phyloP scores from a whole-genome alignment of 1,140 invertebrate genomes.

The Atta cephalotes region DNA sequence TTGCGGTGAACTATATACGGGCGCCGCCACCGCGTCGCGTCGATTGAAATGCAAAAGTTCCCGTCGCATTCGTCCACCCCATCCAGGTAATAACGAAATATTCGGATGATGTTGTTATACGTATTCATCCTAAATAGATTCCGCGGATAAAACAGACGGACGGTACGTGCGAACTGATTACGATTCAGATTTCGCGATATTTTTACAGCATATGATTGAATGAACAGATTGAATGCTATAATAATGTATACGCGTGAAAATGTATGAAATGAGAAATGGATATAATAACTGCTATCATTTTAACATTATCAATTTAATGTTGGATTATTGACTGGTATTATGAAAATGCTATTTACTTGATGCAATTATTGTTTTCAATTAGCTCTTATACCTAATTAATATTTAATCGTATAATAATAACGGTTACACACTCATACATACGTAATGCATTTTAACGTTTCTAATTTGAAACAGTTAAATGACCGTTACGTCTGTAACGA shows the following conservation, averaged over 20 bases:
- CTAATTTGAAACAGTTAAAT: slow-evolving; percentile 22
- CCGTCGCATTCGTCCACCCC: slow-evolving; percentile 13
- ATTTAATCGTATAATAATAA: slow-evolving; percentile 29
- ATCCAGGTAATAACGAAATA: slow-evolving; percentile 43
- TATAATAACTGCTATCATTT: slow-evolving; percentile 43
- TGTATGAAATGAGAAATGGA: slow-evolving; percentile 10
- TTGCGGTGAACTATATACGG: background rate
- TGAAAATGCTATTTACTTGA: slow-evolving; percentile 21
- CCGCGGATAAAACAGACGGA: slow-evolving; percentile 7
- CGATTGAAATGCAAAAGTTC: slow-evolving; percentile 41
- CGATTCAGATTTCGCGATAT: background rate
- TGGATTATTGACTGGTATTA: slow-evolving; percentile 32
- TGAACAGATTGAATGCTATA: slow-evolving; percentile 13
- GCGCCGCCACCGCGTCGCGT: background rate
- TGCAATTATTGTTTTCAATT: slow-evolving; percentile 42
- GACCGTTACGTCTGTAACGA: background rate
- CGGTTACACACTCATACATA: background rate
- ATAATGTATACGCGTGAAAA: background rate
- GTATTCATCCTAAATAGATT: slow-evolving; percentile 39
- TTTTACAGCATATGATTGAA: slow-evolving; percentile 6
- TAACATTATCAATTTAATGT: slow-evolving; percentile 29
- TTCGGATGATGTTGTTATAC: slow-evolving; percentile 27
- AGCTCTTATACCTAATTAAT: slow-evolving; percentile 41
- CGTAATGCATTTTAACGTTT: background rate
- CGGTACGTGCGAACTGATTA: slow-evolving; percentile 17